Evolutionary conservation across 2,113 vertebrate species (phyloP).

Genomic region (Poeciliopsis turrubarensis): DNA sequence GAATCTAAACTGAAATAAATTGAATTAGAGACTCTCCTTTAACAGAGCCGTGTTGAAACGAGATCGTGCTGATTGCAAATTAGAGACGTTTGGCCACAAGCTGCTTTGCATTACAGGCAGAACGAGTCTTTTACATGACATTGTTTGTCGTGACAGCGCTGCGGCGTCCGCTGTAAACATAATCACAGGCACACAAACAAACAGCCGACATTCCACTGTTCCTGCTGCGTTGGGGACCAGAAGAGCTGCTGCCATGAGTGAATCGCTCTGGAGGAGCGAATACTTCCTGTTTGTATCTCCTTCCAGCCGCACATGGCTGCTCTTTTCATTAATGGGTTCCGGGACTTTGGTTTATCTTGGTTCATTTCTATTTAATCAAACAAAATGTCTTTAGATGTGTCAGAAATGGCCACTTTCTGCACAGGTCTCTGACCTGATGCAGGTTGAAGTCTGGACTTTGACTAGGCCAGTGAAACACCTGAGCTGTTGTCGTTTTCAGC

Average conservation of each 20-base stretch:
- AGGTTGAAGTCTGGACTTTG: too few relatives aligned
- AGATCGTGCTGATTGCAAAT: conserved; percentile 67
- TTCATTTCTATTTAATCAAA: too few relatives aligned
- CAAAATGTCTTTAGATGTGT: too few relatives aligned
- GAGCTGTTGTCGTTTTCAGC: too few relatives aligned
- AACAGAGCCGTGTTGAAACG: conserved; percentile 38
- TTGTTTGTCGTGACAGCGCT: conserved; percentile 18
- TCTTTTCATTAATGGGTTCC: too few relatives aligned
- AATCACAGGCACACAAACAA: conserved; percentile 12
- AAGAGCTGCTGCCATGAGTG: not conserved
- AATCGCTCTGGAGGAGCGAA: not conserved
- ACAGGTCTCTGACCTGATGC: too few relatives aligned
- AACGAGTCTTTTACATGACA: conserved; percentile 56
- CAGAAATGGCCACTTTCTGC: too few relatives aligned
- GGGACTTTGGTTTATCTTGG: too few relatives aligned
- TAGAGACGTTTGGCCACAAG: conserved; percentile 56
- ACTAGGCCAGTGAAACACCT: too few relatives aligned
- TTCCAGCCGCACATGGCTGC: too few relatives aligned
- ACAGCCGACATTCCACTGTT: not conserved
- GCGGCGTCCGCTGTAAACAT: conserved; percentile 21
- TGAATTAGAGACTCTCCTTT: conserved; percentile 57
- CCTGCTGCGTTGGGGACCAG: not conserved
- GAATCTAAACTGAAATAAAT: conserved; percentile 57
- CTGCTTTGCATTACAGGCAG: conserved; percentile 49
- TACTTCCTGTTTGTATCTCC: not conserved